Evolutionary conservation across 1,140 invertebrate genomes (phyloP).

Genomic region (Magallana ariakensis): DNA sequence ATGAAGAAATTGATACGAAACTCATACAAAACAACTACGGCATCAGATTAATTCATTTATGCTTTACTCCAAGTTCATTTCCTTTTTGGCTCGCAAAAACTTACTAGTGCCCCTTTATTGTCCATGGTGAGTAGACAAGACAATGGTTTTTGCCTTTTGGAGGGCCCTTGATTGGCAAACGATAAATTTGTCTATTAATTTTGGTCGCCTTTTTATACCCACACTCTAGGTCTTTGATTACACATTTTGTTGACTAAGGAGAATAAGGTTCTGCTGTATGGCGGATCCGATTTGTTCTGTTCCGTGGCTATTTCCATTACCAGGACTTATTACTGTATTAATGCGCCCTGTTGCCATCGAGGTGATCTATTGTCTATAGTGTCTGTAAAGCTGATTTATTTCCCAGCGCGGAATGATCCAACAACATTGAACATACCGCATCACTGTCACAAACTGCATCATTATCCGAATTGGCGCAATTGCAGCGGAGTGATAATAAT

Average conservation of each 20-base stretch:
- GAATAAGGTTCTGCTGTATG: slow-evolving; percentile 8
- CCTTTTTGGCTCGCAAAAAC: slow-evolving; percentile 13
- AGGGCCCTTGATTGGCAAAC: background rate
- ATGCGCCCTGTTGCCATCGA: slow-evolving; percentile 16
- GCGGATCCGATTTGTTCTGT: background rate
- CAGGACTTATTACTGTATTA: background rate
- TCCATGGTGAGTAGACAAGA: slow-evolving; percentile 21
- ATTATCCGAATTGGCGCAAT: background rate
- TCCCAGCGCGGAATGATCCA: slow-evolving; percentile 11
- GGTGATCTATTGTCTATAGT: background rate
- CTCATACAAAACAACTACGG: slow-evolving; percentile 7
- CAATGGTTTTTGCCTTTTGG: background rate
- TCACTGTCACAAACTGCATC: slow-evolving; percentile 1
- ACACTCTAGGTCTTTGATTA: slow-evolving; percentile 8
- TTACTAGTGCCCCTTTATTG: background rate
- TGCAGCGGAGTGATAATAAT: background rate
- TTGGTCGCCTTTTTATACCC: slow-evolving; percentile 9
- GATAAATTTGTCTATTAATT: slow-evolving; percentile 29
- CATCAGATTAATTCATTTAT: slow-evolving; percentile 22
- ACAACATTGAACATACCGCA: background rate
- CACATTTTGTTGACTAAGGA: background rate
- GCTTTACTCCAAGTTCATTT: slow-evolving; percentile 17
- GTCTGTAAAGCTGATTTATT: slow-evolving; percentile 25
- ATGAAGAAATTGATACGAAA: background rate
- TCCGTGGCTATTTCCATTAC: slow-evolving; percentile 21